Evolutionary conservation across 1,140 invertebrate species (phyloP), one percentile per base, ranked within the genome.

Genomic region (Antheraea mylitta): DNA sequence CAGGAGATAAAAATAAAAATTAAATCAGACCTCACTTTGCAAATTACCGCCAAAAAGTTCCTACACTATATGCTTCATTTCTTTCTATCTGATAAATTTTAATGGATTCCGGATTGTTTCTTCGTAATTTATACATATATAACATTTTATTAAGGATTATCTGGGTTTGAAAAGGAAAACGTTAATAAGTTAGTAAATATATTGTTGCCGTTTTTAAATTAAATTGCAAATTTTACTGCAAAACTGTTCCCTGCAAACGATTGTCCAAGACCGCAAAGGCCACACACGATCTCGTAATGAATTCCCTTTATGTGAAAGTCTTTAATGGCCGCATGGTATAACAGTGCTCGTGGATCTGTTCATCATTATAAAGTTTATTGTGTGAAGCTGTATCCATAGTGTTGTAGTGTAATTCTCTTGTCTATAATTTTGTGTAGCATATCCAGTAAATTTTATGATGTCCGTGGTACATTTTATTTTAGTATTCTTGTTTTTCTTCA

Each of bases 141-240:
- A 42, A 42, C 2, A 42, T 42, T 42, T 42, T 42, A 42, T 42
- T 9, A 11, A 42, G 11, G 11, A 16, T 16, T 53, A 53, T 53
- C 45, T 53, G 5, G 9, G 1, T 13, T n/a, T 9, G 10, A 16
- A 53, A 53, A 53, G 16, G 11, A n/a, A 53, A 53, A 53, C 45
- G 11, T 53, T 53, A 53, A 53, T 53, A 53, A 16, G 45, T 13
- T n/a, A 30, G 1, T 30, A 30, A 30, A 30, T 30, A 53, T 53
- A 53, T 53, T 53, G 45, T 53, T 53, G 45, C 4, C 5, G 30
- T 37, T 63, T 63, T 62, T 16, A 63, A 37, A 37, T 37, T 36
- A 37, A 63, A 63, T 37, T 37, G 61, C 11, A 11, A 36, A 22
- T n/a, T 63, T 63, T 63, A 63, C 61, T 63, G 61, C 61, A 36